Conservation (phyloP, 2,113 vertebrate species). For the Zapus hudsonius region DNA sequence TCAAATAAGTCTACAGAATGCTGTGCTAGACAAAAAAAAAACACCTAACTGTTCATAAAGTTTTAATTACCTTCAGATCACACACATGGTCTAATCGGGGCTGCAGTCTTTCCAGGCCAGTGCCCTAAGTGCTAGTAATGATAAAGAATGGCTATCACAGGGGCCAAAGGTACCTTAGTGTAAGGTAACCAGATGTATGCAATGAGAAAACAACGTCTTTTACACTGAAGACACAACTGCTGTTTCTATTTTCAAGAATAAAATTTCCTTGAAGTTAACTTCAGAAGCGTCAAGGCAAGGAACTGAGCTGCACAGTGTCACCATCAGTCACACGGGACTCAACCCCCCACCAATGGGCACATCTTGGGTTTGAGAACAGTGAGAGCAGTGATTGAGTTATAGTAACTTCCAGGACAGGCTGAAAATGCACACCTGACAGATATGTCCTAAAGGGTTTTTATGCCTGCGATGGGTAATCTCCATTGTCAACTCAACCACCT, state of each 20-base stretch:
- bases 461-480: too few species aligned
- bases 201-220: background rate
- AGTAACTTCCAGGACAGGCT: background rate
- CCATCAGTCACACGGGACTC: too few species aligned
- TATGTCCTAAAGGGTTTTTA: background rate
- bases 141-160: background rate
- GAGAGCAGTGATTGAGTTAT: too few species aligned
- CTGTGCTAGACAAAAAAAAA: background rate
- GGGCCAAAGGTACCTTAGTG: background rate
- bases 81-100: background rate
- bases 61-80: conserved; percentile 41
- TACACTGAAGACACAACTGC: background rate
- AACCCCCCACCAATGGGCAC: too few species aligned
- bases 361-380: background rate
- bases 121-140: background rate
- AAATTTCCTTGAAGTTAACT: background rate
- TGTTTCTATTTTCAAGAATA: conserved; percentile 22
- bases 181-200: background rate
- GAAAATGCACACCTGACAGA: too few species aligned
- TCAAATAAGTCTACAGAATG: background rate
- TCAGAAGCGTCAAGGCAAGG: background rate
- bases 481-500: too few species aligned
- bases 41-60: too few species aligned
- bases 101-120: conserved; percentile 1
- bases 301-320: too few species aligned